Percentiles rank a stretch among this genome's conserved stretches.
These are phyloP conservation scores for Ictalurus furcatus DNA, from an alignment of 2,113 vertebrate genomes.

Conservation along the genomic window DNA sequence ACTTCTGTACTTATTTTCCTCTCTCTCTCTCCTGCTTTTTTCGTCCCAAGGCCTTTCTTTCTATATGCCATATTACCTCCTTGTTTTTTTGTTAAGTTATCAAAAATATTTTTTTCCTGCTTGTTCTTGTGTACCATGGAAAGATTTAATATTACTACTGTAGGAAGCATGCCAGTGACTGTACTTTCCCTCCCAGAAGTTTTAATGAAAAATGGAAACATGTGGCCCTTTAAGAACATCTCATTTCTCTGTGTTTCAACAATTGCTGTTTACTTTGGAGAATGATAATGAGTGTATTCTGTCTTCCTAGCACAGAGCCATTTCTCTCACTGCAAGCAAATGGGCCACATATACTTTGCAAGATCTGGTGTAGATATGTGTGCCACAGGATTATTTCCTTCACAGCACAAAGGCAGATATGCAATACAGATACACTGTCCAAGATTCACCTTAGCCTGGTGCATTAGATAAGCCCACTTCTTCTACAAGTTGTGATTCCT, in stretches of 20 bases:
- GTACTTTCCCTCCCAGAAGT: not conserved
- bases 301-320: not conserved
- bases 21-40: not conserved
- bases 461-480: not conserved
- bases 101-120: not conserved
- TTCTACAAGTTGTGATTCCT: not conserved
- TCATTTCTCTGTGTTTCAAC: constrained; percentile 17
- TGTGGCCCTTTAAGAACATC: constrained; percentile 2
- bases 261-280: constrained; percentile 2
- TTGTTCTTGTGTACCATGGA: not conserved
- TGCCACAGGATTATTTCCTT: not conserved
- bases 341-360: not conserved
- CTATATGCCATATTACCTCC: not conserved
- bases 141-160: constrained; percentile 15
- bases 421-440: not conserved
- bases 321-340: constrained; percentile 16
- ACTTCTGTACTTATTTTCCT: not conserved
- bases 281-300: constrained; percentile 15
- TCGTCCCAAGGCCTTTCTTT: not conserved
- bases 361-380: constrained; percentile 1
- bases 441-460: not conserved
- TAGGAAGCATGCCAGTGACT: not conserved
- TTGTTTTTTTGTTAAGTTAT: constrained; percentile 6
- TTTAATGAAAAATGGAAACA: constrained; percentile 29
- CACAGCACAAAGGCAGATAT: constrained; percentile 14